These are phyloP conservation scores for Andrena trimmerana DNA, from an alignment of 2,888 invertebrate genomes.

Conservation along the genomic window DNA sequence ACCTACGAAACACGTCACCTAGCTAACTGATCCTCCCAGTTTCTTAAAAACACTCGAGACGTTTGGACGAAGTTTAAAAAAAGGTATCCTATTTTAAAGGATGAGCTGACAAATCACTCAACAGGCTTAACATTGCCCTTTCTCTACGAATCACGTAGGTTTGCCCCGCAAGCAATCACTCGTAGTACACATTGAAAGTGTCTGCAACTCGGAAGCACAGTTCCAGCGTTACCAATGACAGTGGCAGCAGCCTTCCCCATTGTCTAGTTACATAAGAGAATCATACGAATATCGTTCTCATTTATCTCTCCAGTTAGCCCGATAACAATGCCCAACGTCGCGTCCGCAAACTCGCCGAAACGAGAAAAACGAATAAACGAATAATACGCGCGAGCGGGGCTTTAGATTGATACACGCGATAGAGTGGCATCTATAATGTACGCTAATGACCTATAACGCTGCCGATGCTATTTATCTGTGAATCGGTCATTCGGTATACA, in stretches of 20 bases:
- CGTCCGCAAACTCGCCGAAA: conserved; percentile 2
- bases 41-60: too few relatives aligned
- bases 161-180: too few relatives aligned
- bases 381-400: not conserved
- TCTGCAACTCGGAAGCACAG: not conserved
- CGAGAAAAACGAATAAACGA: not conserved
- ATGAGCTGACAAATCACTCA: too few relatives aligned
- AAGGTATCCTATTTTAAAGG: too few relatives aligned
- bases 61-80: too few relatives aligned
- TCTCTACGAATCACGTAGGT: too few relatives aligned
- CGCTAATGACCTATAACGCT: not conserved
- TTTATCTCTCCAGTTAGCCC: conserved; percentile 8
- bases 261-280: not conserved
- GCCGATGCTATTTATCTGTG: conserved; percentile 5
- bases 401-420: conserved; percentile 5
- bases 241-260: too few relatives aligned
- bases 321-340: not conserved
- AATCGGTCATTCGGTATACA: conserved; percentile 17
- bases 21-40: too few relatives aligned
- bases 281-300: conserved; percentile 6
- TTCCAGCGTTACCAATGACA: not conserved
- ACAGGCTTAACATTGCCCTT: too few relatives aligned
- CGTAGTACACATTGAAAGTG: not conserved
- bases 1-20: too few relatives aligned
- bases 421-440: conserved; percentile 5